These are phyloP conservation scores for Pseudolaguvia tuberculata DNA, from an alignment of 2,113 vertebrate species.

Conservation along the genomic window DNA sequence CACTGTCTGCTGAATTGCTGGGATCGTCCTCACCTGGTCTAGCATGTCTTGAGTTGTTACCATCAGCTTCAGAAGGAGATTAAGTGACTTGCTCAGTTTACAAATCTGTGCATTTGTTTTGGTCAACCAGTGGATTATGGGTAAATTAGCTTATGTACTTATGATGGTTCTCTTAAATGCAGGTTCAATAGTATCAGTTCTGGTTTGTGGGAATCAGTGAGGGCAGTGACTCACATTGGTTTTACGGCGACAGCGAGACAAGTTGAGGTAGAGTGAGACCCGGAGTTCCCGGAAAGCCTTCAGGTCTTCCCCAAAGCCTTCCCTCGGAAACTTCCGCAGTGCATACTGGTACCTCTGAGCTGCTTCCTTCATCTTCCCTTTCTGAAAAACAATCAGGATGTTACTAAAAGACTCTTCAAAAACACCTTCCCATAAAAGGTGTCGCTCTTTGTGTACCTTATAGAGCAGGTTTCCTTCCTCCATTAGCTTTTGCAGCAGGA, in stretches of 20 bases:
- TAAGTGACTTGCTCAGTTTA: too few relatives aligned
- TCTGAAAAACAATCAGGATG: constrained; percentile 64
- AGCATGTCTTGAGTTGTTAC: too few relatives aligned
- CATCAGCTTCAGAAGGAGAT: too few relatives aligned
- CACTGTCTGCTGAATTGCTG: too few relatives aligned
- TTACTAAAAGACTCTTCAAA: not conserved
- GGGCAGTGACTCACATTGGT: constrained; percentile 78
- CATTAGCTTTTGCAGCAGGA: constrained; percentile 96
- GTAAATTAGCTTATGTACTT: too few relatives aligned
- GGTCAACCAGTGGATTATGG: too few relatives aligned
- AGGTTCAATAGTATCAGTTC: too few relatives aligned
- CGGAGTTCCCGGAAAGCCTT: constrained; percentile 87
- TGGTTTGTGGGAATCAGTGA: not conserved
- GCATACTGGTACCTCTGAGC: constrained; percentile 96
- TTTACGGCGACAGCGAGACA: constrained; percentile 95
- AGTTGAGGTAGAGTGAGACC: constrained; percentile 89
- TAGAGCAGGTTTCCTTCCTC: constrained; percentile 95
- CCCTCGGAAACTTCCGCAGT: constrained; percentile 88
- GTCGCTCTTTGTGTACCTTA: constrained; percentile 60
- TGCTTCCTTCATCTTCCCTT: constrained; percentile 97
- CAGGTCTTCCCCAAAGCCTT: constrained; percentile 89
- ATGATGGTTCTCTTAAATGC: too few relatives aligned
- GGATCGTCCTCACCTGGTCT: too few relatives aligned
- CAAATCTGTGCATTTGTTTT: too few relatives aligned
- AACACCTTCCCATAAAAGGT: not conserved